Evolutionary conservation across 2,888 invertebrate species (phyloP).

Genomic region (Melikaiella ostensackeni): DNA sequence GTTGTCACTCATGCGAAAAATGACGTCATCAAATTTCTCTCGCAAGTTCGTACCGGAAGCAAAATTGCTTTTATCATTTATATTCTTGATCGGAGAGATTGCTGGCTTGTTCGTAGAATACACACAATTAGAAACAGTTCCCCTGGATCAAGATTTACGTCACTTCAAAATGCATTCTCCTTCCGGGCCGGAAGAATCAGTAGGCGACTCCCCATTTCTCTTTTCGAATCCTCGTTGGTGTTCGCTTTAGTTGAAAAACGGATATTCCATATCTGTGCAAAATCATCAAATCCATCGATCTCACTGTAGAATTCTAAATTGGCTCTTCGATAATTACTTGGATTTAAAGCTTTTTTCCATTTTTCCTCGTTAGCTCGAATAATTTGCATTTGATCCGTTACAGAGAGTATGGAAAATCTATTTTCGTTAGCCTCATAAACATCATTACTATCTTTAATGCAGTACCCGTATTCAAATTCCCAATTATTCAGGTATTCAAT

Average conservation of each 20-base stretch:
- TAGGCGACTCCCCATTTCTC: slow-evolving; percentile 47
- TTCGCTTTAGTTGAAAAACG: slow-evolving; percentile 37
- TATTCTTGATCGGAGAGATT: slow-evolving; percentile 36
- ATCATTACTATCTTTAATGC: no score
- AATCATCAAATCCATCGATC: slow-evolving; percentile 42
- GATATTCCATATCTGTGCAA: slow-evolving; percentile 43
- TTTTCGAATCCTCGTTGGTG: slow-evolving; percentile 45
- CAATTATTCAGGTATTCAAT: no score
- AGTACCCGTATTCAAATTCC: no score
- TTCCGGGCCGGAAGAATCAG: slow-evolving; percentile 52
- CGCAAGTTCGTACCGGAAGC: slow-evolving; percentile 1
- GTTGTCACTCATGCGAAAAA: slow-evolving; percentile 14
- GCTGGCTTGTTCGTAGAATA: slow-evolving; percentile 44
- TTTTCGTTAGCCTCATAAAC: neutral
- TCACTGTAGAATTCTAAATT: neutral
- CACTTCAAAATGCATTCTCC: slow-evolving; percentile 54
- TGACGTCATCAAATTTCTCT: slow-evolving; percentile 16
- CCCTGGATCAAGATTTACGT: slow-evolving; percentile 52
- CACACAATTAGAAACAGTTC: slow-evolving; percentile 50
- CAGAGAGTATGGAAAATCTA: neutral
- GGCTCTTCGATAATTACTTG: neutral
- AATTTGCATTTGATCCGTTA: neutral
- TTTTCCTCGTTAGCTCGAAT: neutral
- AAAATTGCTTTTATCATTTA: slow-evolving; percentile 13
- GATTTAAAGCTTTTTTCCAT: neutral